phyloP scores from a whole-genome alignment of 2,113 vertebrate species.

The Enhydra lutris region DNA sequence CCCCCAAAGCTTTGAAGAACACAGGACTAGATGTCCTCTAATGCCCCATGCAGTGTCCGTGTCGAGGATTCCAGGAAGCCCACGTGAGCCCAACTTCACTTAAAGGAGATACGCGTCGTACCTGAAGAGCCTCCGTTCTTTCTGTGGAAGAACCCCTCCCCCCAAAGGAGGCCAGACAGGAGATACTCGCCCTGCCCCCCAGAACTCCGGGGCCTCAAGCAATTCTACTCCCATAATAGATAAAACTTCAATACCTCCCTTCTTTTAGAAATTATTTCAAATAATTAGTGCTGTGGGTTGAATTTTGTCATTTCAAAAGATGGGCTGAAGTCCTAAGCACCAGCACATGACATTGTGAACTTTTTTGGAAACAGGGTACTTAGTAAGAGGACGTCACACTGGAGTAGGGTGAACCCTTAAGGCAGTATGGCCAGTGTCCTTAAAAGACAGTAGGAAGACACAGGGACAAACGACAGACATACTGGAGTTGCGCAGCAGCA shows the following conservation, averaged over 20 bases:
- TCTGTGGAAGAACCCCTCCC: neutral
- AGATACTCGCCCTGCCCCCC: neutral
- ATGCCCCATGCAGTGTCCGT: neutral
- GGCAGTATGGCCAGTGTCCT: neutral
- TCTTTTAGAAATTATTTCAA: neutral
- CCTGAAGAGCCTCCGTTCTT: neutral
- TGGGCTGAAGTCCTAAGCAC: neutral
- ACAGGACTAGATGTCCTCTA: neutral
- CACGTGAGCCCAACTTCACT: neutral
- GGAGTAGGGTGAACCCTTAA: neutral
- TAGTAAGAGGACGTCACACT: neutral
- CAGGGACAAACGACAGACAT: neutral
- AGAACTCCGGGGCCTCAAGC: neutral
- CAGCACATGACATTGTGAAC: neutral
- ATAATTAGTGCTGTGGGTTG: neutral
- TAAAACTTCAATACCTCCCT: neutral
- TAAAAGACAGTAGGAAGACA: neutral
- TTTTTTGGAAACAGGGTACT: neutral
- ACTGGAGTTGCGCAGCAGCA: neutral
- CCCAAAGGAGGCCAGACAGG: neutral
- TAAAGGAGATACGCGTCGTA: rapidly evolving
- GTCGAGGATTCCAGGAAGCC: neutral
- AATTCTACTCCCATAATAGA: neutral
- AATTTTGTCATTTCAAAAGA: neutral
- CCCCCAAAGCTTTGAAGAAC: neutral